Conservation (phyloP, 2,113 vertebrate genomes). For the Amphiprion ocellaris region DNA sequence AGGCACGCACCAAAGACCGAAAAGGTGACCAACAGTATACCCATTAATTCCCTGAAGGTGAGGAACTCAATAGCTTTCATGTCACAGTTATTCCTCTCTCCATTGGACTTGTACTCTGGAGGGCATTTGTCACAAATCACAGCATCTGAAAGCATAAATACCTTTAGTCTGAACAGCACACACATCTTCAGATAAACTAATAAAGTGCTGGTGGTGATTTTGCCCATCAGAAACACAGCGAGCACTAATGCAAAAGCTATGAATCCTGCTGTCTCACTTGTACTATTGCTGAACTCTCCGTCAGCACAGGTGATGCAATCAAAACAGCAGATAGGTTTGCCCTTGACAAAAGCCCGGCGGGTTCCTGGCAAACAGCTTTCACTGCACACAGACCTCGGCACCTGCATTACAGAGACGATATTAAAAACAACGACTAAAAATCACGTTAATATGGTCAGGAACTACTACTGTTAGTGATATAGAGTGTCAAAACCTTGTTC, state of each 20-base stretch:
- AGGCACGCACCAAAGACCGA: constrained; percentile 83
- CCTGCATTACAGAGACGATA: constrained; percentile 60
- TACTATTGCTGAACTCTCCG: constrained; percentile 84
- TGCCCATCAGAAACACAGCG: constrained; percentile 67
- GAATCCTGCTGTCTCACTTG: constrained; percentile 82
- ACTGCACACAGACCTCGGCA: constrained; percentile 84
- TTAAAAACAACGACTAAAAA: not conserved
- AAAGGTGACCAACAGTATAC: constrained; percentile 79
- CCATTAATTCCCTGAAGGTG: constrained; percentile 82
- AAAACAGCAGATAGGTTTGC: constrained; percentile 86
- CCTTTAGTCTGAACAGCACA: constrained; percentile 72
- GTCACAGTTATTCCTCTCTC: constrained; percentile 79
- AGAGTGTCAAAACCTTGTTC: not conserved
- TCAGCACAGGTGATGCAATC: constrained; percentile 84
- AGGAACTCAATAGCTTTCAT: constrained; percentile 84
- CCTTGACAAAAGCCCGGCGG: constrained; percentile 79
- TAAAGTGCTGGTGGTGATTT: constrained; percentile 66
- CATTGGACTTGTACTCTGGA: constrained; percentile 83
- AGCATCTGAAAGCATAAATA: constrained; percentile 86
- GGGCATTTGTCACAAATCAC: constrained; percentile 83
- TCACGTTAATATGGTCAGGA: not conserved
- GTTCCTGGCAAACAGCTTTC: constrained; percentile 83
- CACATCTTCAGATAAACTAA: constrained; percentile 66
- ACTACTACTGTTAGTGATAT: not conserved
- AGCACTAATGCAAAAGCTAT: constrained; percentile 72